Conservation (phyloP, 2,113 vertebrate genomes). For the Hemibates koningsi region DNA sequence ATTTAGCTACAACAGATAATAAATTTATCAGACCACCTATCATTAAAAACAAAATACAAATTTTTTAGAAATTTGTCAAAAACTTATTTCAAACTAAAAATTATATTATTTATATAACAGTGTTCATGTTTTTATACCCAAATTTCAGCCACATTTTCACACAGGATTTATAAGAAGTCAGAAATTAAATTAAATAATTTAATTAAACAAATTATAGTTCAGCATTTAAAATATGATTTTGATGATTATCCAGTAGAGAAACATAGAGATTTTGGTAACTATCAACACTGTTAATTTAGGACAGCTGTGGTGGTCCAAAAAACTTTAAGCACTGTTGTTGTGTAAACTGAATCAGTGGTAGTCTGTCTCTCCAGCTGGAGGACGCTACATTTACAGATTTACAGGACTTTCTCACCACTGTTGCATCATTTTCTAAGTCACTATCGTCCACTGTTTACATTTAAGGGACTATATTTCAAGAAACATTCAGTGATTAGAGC, state of each 20-base stretch:
- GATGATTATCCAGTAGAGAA: background rate
- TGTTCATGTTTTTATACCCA: background rate
- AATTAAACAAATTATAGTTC: background rate
- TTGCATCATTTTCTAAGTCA: background rate
- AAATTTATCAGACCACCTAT: background rate
- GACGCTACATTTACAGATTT: background rate
- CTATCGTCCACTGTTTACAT: background rate
- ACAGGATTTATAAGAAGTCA: background rate
- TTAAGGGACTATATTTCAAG: background rate
- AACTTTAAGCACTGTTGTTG: background rate
- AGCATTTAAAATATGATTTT: background rate
- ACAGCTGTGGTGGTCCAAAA: background rate
- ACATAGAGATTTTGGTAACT: background rate
- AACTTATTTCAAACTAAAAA: background rate
- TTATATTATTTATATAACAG: background rate
- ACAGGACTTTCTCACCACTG: background rate
- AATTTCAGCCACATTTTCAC: background rate
- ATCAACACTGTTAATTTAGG: background rate
- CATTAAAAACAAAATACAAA: background rate
- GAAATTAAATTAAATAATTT: accelerated
- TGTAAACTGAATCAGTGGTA: background rate
- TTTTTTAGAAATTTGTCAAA: background rate
- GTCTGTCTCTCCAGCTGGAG: background rate
- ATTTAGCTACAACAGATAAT: background rate
- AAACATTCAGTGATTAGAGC: background rate